Conservation (phyloP, 2,888 invertebrate genomes). For the Leptinotarsa peninsularis region DNA sequence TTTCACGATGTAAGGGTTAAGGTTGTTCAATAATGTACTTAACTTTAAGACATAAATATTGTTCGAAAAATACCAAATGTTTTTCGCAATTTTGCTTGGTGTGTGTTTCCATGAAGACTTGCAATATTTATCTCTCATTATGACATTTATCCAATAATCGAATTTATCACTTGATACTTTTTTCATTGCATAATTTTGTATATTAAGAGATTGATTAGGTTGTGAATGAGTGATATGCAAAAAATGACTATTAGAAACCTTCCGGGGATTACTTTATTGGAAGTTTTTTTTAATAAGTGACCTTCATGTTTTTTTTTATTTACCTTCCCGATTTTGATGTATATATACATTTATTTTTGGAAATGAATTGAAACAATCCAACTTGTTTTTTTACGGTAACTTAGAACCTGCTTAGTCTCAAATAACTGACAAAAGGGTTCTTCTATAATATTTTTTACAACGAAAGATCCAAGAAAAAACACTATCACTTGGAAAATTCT, state of each 20-base stretch:
- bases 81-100: slow-evolving; percentile 11
- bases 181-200: not conserved
- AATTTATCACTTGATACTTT: not conserved
- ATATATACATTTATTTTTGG: not conserved
- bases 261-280: not conserved
- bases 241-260: not conserved
- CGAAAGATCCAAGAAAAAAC: too few relatives aligned
- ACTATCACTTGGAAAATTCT: too few relatives aligned
- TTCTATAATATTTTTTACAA: too few relatives aligned
- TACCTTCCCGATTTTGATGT: not conserved
- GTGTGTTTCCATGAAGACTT: not conserved
- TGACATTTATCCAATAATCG: slow-evolving; percentile 1
- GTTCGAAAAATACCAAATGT: not conserved
- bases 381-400: not conserved
- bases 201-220: not conserved
- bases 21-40: slow-evolving; percentile 24
- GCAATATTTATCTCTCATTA: slow-evolving; percentile 7
- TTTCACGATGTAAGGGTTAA: slow-evolving; percentile 67
- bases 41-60: not conserved
- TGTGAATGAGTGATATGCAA: not conserved
- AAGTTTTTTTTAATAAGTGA: slow-evolving; percentile 4
- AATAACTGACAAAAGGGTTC: too few relatives aligned
- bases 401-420: not conserved
- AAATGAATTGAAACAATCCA: not conserved
- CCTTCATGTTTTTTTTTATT: not conserved